A percentile compares a stretch with the other conserved stretches of the same genome.
These are phyloP conservation scores for Myotis brandtii DNA, from an alignment of 2,113 vertebrate species.

Conservation along the genomic window DNA sequence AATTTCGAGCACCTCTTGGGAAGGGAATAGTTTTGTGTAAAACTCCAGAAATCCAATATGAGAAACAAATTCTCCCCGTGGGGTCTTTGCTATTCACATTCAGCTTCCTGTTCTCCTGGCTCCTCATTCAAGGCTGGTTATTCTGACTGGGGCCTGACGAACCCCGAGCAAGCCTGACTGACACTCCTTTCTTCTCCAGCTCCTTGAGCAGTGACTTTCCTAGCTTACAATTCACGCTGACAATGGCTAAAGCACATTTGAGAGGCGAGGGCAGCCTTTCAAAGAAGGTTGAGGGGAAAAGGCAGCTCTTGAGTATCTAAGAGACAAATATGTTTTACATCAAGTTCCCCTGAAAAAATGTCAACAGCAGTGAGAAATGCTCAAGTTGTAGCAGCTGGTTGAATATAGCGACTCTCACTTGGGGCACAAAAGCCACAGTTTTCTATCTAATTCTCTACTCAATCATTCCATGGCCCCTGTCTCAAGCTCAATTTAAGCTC, in stretches of 20 bases:
- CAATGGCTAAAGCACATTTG: not conserved
- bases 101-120: conserved; percentile 17
- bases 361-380: conserved; percentile 77
- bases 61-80: conserved; percentile 51
- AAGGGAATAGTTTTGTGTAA: conserved; percentile 35
- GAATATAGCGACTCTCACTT: conserved; percentile 70
- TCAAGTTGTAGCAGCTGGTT: conserved; percentile 71
- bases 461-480: conserved; percentile 80
- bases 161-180: conserved; percentile 61
- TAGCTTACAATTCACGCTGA: not conserved
- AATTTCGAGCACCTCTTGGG: conserved; percentile 40
- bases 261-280: conserved; percentile 22
- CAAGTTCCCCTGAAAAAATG: conserved; percentile 65
- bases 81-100: conserved; percentile 43
- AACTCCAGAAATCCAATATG: not conserved
- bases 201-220: conserved; percentile 69
- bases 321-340: conserved; percentile 82
- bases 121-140: not conserved
- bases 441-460: conserved; percentile 86
- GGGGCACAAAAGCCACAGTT: conserved; percentile 82
- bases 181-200: conserved; percentile 62
- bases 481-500: conserved; percentile 83
- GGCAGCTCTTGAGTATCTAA: conserved; percentile 71
- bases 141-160: conserved; percentile 53
- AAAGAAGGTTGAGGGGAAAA: conserved; percentile 57